Evolutionary conservation across 2,113 vertebrate genomes (phyloP).

Genomic region (Coreoperca whiteheadi): DNA sequence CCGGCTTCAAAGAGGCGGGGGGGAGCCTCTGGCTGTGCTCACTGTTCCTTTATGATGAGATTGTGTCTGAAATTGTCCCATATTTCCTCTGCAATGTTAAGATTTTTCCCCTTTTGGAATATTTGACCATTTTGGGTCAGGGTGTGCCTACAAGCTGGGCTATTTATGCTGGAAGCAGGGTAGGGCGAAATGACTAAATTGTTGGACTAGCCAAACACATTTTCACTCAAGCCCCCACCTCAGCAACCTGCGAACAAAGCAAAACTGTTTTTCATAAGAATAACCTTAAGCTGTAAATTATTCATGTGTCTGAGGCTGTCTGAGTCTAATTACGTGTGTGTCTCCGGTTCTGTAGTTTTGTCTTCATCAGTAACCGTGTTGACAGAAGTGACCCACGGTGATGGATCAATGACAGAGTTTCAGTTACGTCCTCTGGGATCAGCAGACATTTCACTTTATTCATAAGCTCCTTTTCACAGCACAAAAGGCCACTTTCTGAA

Average conservation of each 20-base stretch:
- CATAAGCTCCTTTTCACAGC: conserved; percentile 58
- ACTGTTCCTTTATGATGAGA: neutral
- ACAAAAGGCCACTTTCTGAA: conserved; percentile 45
- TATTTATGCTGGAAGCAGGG: conserved; percentile 37
- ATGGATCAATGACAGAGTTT: conserved; percentile 40
- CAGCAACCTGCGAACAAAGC: conserved; percentile 25
- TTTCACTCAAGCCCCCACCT: neutral
- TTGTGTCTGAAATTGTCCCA: conserved; percentile 8
- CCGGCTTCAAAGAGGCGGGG: conserved; percentile 39
- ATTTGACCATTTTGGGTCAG: conserved; percentile 31
- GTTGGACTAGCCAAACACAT: conserved; percentile 7
- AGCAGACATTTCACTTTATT: conserved; percentile 50
- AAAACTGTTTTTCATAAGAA: conserved; percentile 5
- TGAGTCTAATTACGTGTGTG: neutral
- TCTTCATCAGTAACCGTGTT: neutral
- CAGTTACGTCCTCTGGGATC: conserved; percentile 46
- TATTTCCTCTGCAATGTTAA: conserved; percentile 28
- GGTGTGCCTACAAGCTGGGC: conserved; percentile 25
- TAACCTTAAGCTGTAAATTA: neutral
- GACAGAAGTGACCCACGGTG: neutral
- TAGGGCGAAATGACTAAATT: conserved; percentile 22
- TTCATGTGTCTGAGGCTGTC: neutral
- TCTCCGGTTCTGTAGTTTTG: neutral
- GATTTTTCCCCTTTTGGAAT: conserved; percentile 40
- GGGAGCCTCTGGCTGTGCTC: neutral